These are phyloP conservation scores for Gymnodraco acuticeps DNA, from an alignment of 2,797 vertebrate genomes.

Conservation along the genomic window DNA sequence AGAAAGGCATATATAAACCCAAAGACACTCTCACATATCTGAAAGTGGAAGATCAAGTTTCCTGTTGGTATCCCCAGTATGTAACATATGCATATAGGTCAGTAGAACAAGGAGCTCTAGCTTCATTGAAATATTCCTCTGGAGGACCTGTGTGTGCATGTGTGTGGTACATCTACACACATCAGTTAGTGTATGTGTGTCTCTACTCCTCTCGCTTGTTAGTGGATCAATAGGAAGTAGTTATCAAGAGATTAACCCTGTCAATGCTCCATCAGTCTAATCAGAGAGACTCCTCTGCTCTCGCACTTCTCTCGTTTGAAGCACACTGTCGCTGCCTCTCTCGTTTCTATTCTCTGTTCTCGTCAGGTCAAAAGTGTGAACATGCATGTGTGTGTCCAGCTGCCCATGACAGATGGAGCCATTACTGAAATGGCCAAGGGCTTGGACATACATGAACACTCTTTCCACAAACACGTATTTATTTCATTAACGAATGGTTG, in stretches of 20 bases:
- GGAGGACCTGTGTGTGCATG: constrained; percentile 18
- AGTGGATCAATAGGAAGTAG: constrained; percentile 75
- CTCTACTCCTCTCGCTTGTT: constrained; percentile 34
- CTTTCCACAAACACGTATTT: constrained; percentile 41
- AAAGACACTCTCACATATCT: constrained; percentile 27
- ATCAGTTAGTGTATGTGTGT: not conserved
- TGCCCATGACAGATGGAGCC: constrained; percentile 67
- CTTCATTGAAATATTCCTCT: constrained; percentile 52
- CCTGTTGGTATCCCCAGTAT: constrained; percentile 36
- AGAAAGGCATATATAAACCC: not conserved
- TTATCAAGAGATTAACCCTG: constrained; percentile 78
- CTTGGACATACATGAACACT: constrained; percentile 48
- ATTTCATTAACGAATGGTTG: constrained; percentile 28
- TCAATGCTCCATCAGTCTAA: constrained; percentile 69
- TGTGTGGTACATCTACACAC: constrained; percentile 12
- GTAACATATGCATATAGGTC: constrained; percentile 78
- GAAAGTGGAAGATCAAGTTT: constrained; percentile 41
- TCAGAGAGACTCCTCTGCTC: constrained; percentile 51
- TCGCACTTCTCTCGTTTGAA: constrained; percentile 16
- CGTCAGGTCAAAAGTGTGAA: constrained; percentile 33
- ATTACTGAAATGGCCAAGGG: constrained; percentile 61
- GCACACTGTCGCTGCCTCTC: constrained; percentile 12
- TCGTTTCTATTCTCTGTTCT: constrained; percentile 6
- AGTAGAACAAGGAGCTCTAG: constrained; percentile 70
- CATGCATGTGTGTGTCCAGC: constrained; percentile 34